These are phyloP conservation scores for Tenthredo mesomela DNA, from an alignment of 2,888 invertebrate genomes.

Conservation along the genomic window DNA sequence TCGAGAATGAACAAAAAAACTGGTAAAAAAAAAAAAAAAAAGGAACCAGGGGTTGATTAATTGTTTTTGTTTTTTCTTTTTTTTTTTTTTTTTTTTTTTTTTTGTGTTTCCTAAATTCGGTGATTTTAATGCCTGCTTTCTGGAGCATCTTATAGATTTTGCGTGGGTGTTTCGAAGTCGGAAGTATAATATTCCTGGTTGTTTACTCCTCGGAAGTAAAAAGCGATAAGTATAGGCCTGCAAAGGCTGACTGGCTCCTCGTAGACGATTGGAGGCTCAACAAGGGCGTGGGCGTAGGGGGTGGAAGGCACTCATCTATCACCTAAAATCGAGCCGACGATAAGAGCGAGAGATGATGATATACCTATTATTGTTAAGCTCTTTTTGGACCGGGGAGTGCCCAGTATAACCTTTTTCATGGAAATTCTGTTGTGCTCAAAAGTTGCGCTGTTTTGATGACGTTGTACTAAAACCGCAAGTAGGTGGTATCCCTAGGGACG, in stretches of 20 bases:
- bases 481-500: background rate
- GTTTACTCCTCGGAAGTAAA: slow-evolving; percentile 25
- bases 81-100: background rate
- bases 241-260: slow-evolving; percentile 29
- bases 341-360: slow-evolving; percentile 47
- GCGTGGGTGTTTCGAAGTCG: background rate
- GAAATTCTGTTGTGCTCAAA: slow-evolving; percentile 51
- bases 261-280: slow-evolving; percentile 39
- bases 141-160: background rate
- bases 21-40: background rate
- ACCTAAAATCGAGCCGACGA: slow-evolving; percentile 28
- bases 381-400: slow-evolving; percentile 33
- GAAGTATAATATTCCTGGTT: slow-evolving; percentile 28
- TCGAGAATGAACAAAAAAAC: background rate
- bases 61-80: background rate
- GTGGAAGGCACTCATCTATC: slow-evolving; percentile 49
- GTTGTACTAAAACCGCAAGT: slow-evolving; percentile 50
- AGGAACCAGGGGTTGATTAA: background rate
- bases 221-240: slow-evolving; percentile 8
- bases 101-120: background rate
- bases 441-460: slow-evolving; percentile 58
- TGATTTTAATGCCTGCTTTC: slow-evolving; percentile 32
- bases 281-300: background rate
- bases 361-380: slow-evolving; percentile 53
- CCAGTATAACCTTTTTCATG: slow-evolving; percentile 49